These are phyloP conservation scores for Pinna nobilis DNA, from an alignment of 1,140 invertebrate species.

Conservation along the genomic window DNA sequence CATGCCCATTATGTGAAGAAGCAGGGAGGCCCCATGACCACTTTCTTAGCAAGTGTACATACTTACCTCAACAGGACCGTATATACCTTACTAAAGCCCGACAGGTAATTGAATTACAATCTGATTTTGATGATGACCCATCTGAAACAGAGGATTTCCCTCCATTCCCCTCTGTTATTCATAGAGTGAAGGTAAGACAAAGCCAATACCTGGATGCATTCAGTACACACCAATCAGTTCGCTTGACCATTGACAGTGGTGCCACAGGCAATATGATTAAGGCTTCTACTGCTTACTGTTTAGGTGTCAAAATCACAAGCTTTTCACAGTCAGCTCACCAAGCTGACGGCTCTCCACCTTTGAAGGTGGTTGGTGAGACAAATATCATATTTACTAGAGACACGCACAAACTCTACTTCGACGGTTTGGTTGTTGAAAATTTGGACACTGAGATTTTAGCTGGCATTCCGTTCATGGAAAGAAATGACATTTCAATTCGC, in stretches of 20 bases:
- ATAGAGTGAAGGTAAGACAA: background rate
- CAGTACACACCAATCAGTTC: background rate
- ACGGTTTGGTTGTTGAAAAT: constrained; percentile 19
- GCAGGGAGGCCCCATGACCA: background rate
- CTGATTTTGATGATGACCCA: background rate
- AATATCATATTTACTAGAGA: constrained; percentile 19
- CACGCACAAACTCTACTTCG: constrained; percentile 7
- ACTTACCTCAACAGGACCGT: constrained; percentile 25
- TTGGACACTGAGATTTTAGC: constrained; percentile 31
- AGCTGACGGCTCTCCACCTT: constrained; percentile 30
- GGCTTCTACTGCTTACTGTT: background rate
- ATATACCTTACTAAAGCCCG: constrained; percentile 13
- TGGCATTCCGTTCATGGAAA: constrained; percentile 35
- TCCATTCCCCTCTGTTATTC: background rate
- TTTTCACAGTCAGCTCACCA: constrained; percentile 35
- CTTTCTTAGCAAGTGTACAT: constrained; percentile 33
- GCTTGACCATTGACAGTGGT: constrained; percentile 23
- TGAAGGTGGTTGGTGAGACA: constrained; percentile 23
- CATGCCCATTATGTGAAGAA: constrained; percentile 10
- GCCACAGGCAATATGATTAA: constrained; percentile 28
- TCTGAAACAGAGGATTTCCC: background rate
- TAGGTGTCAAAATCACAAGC: background rate
- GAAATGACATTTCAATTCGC: constrained; percentile 29
- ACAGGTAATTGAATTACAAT: background rate
- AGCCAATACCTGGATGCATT: constrained; percentile 20